These are phyloP conservation scores for Orestias chungarensis DNA, from an alignment of 2,797 vertebrate species.

Conservation along the genomic window DNA sequence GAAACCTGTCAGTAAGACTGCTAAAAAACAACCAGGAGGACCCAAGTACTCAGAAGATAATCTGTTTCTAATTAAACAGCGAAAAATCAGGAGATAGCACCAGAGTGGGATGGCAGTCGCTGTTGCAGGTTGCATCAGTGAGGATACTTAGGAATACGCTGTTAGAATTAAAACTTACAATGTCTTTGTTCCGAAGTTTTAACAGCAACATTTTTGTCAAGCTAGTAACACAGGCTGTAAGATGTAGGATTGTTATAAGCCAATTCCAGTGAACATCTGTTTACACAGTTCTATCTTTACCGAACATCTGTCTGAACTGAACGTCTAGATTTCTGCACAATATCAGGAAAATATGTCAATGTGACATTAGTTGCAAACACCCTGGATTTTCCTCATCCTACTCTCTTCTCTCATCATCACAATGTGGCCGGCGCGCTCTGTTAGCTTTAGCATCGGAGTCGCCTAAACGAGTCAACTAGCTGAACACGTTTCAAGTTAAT, in stretches of 20 bases:
- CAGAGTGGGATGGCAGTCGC: background rate
- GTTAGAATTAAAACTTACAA: background rate
- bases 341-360: background rate
- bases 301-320: background rate
- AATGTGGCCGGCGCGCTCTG: no score
- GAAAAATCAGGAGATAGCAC: conserved; percentile 53
- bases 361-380: background rate
- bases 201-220: background rate
- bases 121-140: background rate
- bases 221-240: conserved; percentile 4
- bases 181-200: background rate
- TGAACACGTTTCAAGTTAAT: no score
- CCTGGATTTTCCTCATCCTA: background rate
- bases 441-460: no score
- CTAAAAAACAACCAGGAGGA: conserved; percentile 21
- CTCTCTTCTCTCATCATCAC: background rate
- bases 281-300: no score
- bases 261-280: background rate
- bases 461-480: no score
- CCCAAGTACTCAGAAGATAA: conserved; percentile 68
- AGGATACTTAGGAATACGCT: background rate
- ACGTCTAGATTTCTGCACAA: background rate
- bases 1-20: conserved; percentile 4
- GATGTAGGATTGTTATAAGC: background rate
- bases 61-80: conserved; percentile 82